Evolutionary conservation across 1,140 invertebrate genomes (phyloP), one percentile per base, ranked within the genome.

Genomic region (Leptopilina clavipes): DNA sequence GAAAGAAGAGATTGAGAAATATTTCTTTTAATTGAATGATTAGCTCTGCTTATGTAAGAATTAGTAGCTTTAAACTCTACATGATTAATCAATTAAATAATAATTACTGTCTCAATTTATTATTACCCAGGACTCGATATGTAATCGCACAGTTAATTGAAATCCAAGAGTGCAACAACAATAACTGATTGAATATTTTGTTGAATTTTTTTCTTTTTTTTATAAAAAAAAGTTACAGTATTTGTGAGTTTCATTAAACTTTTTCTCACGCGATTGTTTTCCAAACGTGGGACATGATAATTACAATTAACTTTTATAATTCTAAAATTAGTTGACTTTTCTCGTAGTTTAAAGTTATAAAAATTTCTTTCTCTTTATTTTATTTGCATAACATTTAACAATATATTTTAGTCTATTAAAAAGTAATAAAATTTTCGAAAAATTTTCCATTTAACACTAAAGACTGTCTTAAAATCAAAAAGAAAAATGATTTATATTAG

Each of bases 51-150:
- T 65, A 65, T n/a, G 22, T n/a, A 31, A 65, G 11, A 65, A 31
- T 31, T 65, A 37, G 59, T 65, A 65, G 59, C 25, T 31, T n/a
- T 65, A 65, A 65, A 65, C 14, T n/a, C 25, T 65, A 22, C 3
- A 11, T 25, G 19, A 65, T 65, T 65, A 65, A 65, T 65, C 59
- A 65, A 65, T 65, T 65, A 37, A 65, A 65, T 65, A 65, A n/a
- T 65, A 65, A 65, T 37, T 14, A 65, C 59, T 65, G 59, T 65
- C 59, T 65, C 25, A 65, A 65, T 65, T 65, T 37, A 65, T 65
- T 65, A 65, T 65, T 65, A 12, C 59, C 25, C 22, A 65, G 59
- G 6, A 25, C 25, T 65, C 1, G n/a, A 65, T 31, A 31, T 65
- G 25, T 31, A 65, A 8, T 65, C 6, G 14, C 59, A n/a, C n/a